Percentiles rank a stretch among this genome's conserved stretches.
Conservation (phyloP, 2,888 invertebrate genomes). For the Cerastoderma edule region DNA sequence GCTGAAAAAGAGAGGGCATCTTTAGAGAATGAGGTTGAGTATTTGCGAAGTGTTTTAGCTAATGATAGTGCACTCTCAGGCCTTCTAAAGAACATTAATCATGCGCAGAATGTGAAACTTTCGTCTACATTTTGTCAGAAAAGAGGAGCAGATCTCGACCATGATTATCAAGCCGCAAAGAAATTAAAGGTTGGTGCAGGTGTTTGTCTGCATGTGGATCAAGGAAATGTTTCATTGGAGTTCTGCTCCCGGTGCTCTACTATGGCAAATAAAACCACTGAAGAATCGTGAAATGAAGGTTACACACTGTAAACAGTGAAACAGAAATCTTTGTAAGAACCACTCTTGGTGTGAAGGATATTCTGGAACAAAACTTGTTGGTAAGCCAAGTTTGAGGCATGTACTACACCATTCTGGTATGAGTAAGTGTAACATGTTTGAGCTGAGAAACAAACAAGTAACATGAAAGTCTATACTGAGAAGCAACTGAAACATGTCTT, state of each 20-base stretch:
- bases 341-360: neutral
- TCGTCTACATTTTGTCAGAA: conserved; percentile 70
- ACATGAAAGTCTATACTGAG: neutral
- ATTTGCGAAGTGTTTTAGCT: conserved; percentile 78
- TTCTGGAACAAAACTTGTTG: conserved; percentile 12
- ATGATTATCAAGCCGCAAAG: conserved; percentile 68
- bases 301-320: neutral
- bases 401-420: too few species aligned
- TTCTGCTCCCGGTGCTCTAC: conserved; percentile 78
- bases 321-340: neutral
- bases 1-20: conserved; percentile 57
- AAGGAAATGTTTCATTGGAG: conserved; percentile 75
- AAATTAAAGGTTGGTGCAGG: conserved; percentile 57
- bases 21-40: conserved; percentile 76
- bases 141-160: conserved; percentile 67
- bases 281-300: conserved; percentile 15
- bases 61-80: conserved; percentile 79
- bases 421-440: neutral
- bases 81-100: conserved; percentile 77
- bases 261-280: conserved; percentile 53
- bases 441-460: neutral
- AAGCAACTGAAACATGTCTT: neutral
- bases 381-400: conserved; percentile 9
- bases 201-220: conserved; percentile 80
- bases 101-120: conserved; percentile 70